Conservation (phyloP, 2,888 invertebrate species). For the Linhomoeus sp. region DNA sequence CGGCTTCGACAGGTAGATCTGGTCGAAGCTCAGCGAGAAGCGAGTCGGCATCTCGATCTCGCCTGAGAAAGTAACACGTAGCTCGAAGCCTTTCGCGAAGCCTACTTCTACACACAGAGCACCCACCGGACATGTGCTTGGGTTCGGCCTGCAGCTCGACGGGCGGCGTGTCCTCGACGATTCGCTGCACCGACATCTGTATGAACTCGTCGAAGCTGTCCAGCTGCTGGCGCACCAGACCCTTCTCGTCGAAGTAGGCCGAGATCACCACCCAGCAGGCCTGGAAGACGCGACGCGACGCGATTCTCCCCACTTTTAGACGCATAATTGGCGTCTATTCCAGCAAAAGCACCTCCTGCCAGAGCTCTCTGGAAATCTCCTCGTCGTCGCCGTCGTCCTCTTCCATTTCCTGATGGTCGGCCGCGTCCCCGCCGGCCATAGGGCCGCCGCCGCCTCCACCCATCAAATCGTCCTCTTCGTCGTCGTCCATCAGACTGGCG, state of each 20-base stretch:
- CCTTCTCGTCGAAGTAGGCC: conserved; percentile 98
- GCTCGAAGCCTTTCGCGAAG: no score
- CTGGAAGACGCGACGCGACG: no score
- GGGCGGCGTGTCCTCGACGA: conserved; percentile 95
- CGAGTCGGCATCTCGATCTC: conserved; percentile 42
- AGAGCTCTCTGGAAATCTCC: conserved; percentile 88
- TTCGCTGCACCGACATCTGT: conserved; percentile 97
- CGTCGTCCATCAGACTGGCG: no score
- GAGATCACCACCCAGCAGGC: conserved; percentile 99
- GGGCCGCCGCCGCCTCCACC: no score
- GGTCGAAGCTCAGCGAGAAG: conserved; percentile 87
- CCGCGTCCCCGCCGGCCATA: no score
- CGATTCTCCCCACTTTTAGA: no score
- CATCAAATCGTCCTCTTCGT: no score
- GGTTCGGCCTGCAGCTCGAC: conserved; percentile 88
- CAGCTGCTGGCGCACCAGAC: conserved; percentile 89
- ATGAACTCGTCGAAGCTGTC: conserved; percentile 99
- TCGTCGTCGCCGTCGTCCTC: conserved; percentile 33
- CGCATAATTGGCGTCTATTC: no score
- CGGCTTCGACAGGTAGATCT: conserved; percentile 94
- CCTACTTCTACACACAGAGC: no score
- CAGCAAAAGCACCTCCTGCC: conserved; percentile 57
- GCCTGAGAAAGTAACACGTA: conserved; percentile 11
- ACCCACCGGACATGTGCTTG: conserved; percentile 72
- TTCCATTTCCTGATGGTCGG: conserved; percentile 15